phyloP scores from a whole-genome alignment of 2,797 vertebrate genomes.

The Enteromius paludinosus region DNA sequence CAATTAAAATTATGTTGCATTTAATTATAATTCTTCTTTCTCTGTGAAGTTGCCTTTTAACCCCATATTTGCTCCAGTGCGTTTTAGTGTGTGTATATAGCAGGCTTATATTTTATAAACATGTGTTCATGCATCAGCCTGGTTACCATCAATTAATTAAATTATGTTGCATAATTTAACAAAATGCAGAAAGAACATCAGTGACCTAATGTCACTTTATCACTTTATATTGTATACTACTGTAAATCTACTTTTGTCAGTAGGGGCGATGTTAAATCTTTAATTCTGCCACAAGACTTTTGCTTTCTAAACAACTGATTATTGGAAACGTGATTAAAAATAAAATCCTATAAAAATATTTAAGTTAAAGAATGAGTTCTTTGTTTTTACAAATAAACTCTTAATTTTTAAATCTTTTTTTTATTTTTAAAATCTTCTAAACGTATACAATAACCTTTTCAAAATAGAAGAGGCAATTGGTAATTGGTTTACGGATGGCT shows the following conservation, averaged over 20 bases:
- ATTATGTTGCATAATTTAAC: background rate
- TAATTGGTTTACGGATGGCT: background rate
- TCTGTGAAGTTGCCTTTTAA: background rate
- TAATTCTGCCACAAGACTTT: background rate
- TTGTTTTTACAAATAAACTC: no score
- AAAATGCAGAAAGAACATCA: background rate
- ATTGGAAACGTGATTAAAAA: background rate
- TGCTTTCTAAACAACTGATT: background rate
- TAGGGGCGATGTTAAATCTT: background rate
- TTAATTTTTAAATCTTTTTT: background rate
- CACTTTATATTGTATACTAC: background rate
- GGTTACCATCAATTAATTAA: background rate
- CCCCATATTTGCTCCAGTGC: background rate
- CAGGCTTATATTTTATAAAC: background rate
- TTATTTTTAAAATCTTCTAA: background rate
- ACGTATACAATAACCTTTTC: background rate
- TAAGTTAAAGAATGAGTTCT: no score
- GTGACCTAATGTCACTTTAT: background rate
- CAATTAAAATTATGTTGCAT: background rate
- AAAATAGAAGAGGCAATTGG: background rate
- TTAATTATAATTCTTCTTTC: background rate
- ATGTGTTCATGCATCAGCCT: background rate
- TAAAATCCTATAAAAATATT: background rate
- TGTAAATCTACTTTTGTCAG: background rate
- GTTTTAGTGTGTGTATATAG: no score